phyloP scores from a whole-genome alignment of 1,140 invertebrate species.

The Maniola jurtina region DNA sequence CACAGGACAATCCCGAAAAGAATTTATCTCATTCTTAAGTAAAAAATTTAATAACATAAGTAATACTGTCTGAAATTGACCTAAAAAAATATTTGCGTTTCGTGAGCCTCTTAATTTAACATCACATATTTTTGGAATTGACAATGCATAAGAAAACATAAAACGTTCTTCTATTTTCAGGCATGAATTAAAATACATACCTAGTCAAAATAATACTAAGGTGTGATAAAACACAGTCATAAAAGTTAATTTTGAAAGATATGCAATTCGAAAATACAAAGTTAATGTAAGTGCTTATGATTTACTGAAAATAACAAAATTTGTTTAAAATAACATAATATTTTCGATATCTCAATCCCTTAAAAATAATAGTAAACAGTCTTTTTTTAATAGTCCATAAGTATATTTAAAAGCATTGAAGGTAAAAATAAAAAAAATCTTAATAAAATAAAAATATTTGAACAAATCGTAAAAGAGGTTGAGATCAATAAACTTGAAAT shows the following conservation, averaged over 20 bases:
- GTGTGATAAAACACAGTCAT: background rate
- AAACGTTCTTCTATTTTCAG: background rate
- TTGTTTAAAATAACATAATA: too few species aligned
- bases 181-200: background rate
- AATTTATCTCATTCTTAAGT: constrained; percentile 15
- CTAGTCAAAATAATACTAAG: background rate
- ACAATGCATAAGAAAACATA: constrained; percentile 12
- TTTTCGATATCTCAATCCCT: background rate
- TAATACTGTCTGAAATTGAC: constrained; percentile 25
- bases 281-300: too few species aligned
- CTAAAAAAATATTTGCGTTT: constrained; percentile 16
- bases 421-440: background rate
- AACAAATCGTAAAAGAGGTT: background rate
- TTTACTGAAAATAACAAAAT: too few species aligned
- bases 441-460: background rate
- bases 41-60: constrained; percentile 3
- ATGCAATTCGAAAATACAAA: too few species aligned
- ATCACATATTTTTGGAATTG: constrained; percentile 21
- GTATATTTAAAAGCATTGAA: background rate
- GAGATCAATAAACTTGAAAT: background rate
- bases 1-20: constrained; percentile 26
- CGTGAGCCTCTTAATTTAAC: constrained; percentile 15
- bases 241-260: too few species aligned
- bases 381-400: background rate
- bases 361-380: background rate